Evolutionary conservation across 1,140 invertebrate species (phyloP).

Genomic region (Oreohelix idahoensis): DNA sequence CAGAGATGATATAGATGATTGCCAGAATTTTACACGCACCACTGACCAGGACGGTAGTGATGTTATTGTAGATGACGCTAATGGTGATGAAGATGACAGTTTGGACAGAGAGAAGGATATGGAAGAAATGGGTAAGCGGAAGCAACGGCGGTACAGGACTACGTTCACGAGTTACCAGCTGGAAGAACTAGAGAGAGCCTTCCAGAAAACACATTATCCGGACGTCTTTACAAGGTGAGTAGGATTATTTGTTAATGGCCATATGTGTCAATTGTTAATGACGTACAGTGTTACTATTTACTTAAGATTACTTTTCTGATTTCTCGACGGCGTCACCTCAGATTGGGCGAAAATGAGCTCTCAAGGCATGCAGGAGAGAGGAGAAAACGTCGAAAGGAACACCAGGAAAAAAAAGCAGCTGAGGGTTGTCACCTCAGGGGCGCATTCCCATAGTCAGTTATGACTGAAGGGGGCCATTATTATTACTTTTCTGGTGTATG

Average conservation of each 20-base stretch:
- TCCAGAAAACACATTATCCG: slow-evolving; percentile 70
- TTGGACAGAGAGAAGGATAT: slow-evolving; percentile 45
- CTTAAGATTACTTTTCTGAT: too few relatives aligned
- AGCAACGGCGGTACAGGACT: slow-evolving; percentile 66
- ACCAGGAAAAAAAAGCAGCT: too few relatives aligned
- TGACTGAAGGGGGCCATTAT: too few relatives aligned
- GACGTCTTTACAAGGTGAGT: slow-evolving; percentile 67
- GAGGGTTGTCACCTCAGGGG: too few relatives aligned
- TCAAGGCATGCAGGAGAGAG: too few relatives aligned
- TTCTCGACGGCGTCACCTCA: too few relatives aligned
- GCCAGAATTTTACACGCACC: not conserved
- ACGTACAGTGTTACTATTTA: too few relatives aligned
- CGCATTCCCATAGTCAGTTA: too few relatives aligned
- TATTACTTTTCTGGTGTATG: not conserved
- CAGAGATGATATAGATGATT: not conserved
- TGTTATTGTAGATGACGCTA: slow-evolving; percentile 15
- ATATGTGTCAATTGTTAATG: too few relatives aligned
- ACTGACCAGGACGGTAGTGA: slow-evolving; percentile 5
- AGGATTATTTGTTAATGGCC: too few relatives aligned
- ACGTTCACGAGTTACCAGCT: slow-evolving; percentile 70
- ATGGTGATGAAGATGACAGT: slow-evolving; percentile 20
- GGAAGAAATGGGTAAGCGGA: slow-evolving; percentile 60
- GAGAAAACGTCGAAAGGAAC: too few relatives aligned
- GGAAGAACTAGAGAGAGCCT: slow-evolving; percentile 68
- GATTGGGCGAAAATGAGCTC: too few relatives aligned